Evolutionary conservation across 2,113 vertebrate species (phyloP).

Genomic region (Callorhinus ursinus): DNA sequence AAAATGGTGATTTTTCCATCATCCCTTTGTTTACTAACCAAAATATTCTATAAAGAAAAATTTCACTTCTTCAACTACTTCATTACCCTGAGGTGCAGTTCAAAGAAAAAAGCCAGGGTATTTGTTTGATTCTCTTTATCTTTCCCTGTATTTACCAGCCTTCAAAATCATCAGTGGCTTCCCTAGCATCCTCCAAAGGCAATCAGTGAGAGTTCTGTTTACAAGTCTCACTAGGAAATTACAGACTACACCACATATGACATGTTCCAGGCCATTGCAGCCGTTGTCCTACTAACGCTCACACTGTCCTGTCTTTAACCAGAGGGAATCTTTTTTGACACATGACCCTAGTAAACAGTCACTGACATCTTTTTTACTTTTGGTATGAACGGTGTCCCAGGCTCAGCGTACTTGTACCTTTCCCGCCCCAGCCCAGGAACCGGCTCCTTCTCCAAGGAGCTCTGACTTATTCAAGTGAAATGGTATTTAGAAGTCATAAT

Average conservation of each 20-base stretch:
- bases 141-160: background rate
- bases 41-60: constrained; percentile 16
- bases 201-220: background rate
- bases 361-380: background rate
- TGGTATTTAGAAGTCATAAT: background rate
- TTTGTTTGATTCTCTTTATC: background rate
- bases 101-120: background rate
- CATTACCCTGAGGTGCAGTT: background rate
- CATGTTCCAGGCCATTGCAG: background rate
- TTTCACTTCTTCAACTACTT: background rate
- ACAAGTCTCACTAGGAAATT: background rate
- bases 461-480: background rate
- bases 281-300: background rate
- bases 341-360: background rate
- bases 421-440: background rate
- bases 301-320: background rate
- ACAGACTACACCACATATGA: background rate
- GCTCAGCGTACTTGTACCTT: background rate
- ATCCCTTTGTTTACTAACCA: background rate
- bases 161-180: background rate
- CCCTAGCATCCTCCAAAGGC: background rate
- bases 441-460: background rate
- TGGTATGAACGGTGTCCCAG: background rate
- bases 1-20: background rate
- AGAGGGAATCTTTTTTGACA: background rate